Base-by-base conservation (phyloP, 2,797 vertebrate species). In the Danio choprae region DNA sequence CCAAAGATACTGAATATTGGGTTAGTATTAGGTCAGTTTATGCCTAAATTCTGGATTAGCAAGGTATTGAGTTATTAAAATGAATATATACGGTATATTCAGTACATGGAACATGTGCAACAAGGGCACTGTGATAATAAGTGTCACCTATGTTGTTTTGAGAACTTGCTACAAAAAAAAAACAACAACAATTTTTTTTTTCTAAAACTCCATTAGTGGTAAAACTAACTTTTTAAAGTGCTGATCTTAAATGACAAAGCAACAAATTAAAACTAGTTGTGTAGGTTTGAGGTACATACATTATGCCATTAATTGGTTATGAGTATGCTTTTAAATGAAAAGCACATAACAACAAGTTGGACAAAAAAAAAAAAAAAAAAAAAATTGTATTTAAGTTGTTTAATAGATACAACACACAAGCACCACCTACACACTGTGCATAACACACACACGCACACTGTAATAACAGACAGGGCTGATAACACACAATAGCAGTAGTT, bases 391-490 rank as follows among this genome's bases (percentile, higher is more conserved):
- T 67, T 38, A 58, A 77, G 16, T 16, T 5, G 6, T 69, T 79
- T 79, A 43, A 43, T 53, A 79, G 56, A 53, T 78, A 77, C 43
- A 69, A 69, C 51, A 68, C 43, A 62, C 67, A 70, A 9, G 44
- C 13, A 50, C 44, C 11, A 73, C 41, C 59, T 51, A 40, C 56
- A 63, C 18, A 78, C 5, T 16, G 12, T 22, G 0, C 22, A 69
- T 10, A 81, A 83, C 44, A 79, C 59, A 68, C 55, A 81, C 5
- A 75, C 9, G 12, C 20, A 60, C 15, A 8, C 80, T 74, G 72
- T 60, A 86, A 59, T 72, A 86, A 83, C 81, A 82, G 69, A 67
- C 43, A 82, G 55, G 85, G 65, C 63, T 84, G 85, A 88, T 81
- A 81, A 83, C 81, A 81, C 69, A 86, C 73, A 87, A 65, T 81